Percentiles rank a stretch among this genome's conserved stretches.
phyloP scores from a whole-genome alignment of 2,888 invertebrate genomes.

The Melieria picta region DNA sequence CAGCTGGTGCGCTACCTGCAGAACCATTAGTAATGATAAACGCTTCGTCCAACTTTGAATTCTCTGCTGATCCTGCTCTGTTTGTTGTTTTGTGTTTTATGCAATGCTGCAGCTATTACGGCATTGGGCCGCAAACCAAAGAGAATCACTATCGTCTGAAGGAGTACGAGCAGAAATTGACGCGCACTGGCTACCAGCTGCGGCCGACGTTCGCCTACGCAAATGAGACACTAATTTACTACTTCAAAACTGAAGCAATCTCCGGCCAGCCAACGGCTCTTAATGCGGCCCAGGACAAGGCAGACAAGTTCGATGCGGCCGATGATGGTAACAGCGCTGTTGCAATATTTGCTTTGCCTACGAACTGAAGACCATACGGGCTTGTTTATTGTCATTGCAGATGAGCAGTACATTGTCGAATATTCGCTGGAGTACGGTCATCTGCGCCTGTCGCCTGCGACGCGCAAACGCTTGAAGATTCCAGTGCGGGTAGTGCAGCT shows the following conservation, averaged over 20 bases:
- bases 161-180: conserved; percentile 50
- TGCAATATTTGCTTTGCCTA: conserved; percentile 45
- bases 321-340: conserved; percentile 37
- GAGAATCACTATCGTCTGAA: conserved; percentile 52
- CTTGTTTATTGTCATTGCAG: conserved; percentile 60
- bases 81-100: background rate
- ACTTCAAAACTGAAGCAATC: conserved; percentile 49
- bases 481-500: conserved; percentile 88
- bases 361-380: too few species aligned
- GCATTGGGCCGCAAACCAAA: conserved; percentile 60
- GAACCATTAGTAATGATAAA: conserved; percentile 51
- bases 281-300: conserved; percentile 16
- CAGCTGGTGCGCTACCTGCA: conserved; percentile 53
- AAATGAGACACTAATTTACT: conserved; percentile 55
- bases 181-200: conserved; percentile 49
- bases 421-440: conserved; percentile 98
- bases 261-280: conserved; percentile 23
- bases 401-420: conserved; percentile 96
- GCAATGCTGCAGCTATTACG: conserved; percentile 51
- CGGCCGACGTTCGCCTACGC: conserved; percentile 52
- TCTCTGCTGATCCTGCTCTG: background rate
- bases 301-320: conserved; percentile 20
- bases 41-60: background rate
- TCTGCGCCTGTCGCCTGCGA: conserved; percentile 86
- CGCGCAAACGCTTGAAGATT: conserved; percentile 87